Conservation (phyloP, 2,888 invertebrate genomes). For the Drosophila pseudotalamancana region DNA sequence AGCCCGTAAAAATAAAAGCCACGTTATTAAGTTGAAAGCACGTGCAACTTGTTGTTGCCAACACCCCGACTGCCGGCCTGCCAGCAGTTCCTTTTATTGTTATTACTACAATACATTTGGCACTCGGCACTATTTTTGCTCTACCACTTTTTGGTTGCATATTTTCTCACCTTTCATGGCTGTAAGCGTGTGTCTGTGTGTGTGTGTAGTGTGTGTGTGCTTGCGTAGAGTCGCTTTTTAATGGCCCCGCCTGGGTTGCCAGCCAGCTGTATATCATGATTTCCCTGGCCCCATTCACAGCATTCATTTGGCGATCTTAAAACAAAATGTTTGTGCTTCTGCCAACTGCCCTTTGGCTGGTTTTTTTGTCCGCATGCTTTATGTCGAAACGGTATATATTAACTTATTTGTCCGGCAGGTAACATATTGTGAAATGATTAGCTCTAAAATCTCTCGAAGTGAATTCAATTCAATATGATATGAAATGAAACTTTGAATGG, state of each 20-base stretch:
- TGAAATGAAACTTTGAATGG: no score
- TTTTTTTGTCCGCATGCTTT: not conserved
- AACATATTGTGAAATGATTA: not conserved
- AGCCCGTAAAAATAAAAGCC: constrained; percentile 77
- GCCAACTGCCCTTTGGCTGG: constrained; percentile 16
- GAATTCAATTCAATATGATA: no score
- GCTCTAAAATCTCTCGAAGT: not conserved
- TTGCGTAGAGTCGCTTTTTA: constrained; percentile 52
- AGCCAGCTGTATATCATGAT: constrained; percentile 65
- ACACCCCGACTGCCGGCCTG: constrained; percentile 38
- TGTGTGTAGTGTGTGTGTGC: constrained; percentile 9
- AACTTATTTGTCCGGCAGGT: not conserved
- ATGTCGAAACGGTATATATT: not conserved
- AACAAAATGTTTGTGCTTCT: constrained; percentile 59
- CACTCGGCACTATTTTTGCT: constrained; percentile 74
- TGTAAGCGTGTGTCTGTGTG: constrained; percentile 3
- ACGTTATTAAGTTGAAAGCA: constrained; percentile 80
- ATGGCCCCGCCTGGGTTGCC: constrained; percentile 48
- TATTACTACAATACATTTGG: constrained; percentile 79
- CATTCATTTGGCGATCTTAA: constrained; percentile 74
- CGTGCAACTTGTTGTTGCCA: constrained; percentile 76
- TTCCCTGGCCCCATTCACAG: constrained; percentile 60
- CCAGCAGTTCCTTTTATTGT: constrained; percentile 76
- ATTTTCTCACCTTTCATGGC: constrained; percentile 67
- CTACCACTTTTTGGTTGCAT: constrained; percentile 61